Conservation (phyloP, 1,140 invertebrate species). For the Heliconius congener region DNA sequence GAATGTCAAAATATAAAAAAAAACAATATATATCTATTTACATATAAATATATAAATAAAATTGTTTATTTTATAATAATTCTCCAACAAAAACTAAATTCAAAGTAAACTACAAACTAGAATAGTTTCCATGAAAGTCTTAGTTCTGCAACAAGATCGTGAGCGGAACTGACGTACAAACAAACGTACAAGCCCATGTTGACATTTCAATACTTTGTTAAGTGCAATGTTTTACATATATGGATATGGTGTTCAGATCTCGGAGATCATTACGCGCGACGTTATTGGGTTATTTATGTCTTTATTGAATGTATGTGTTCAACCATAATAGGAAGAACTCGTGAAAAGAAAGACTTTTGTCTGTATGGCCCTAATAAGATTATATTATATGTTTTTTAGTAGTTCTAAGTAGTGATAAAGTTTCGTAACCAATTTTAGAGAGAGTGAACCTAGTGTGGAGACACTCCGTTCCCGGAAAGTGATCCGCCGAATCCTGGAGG, state of each 20-base stretch:
- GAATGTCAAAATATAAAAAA: too few species aligned
- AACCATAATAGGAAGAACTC: neutral
- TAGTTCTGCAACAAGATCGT: slow-evolving; percentile 36
- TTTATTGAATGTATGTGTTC: slow-evolving; percentile 9
- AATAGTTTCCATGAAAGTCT: neutral
- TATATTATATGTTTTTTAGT: neutral
- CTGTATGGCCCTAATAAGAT: neutral
- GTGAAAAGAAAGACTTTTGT: neutral
- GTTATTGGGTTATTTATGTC: slow-evolving; percentile 16
- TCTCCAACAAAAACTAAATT: neutral
- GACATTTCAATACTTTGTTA: slow-evolving; percentile 38
- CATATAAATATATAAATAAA: too few species aligned
- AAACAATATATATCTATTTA: too few species aligned
- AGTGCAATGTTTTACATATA: slow-evolving; percentile 29
- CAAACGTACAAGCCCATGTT: slow-evolving; percentile 46
- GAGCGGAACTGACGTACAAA: slow-evolving; percentile 52
- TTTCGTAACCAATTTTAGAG: too few species aligned
- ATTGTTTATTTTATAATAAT: neutral
- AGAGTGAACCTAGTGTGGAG: too few species aligned
- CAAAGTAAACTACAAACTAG: neutral
- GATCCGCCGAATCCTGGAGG: too few species aligned
- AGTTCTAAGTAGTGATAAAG: too few species aligned
- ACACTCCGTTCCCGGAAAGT: too few species aligned
- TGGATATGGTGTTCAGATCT: slow-evolving; percentile 26
- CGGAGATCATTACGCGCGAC: slow-evolving; percentile 21